Percentiles rank a stretch among this genome's conserved stretches.
Evolutionary conservation across 1,140 invertebrate species (phyloP).

Genomic region (Heterodera carotae): DNA sequence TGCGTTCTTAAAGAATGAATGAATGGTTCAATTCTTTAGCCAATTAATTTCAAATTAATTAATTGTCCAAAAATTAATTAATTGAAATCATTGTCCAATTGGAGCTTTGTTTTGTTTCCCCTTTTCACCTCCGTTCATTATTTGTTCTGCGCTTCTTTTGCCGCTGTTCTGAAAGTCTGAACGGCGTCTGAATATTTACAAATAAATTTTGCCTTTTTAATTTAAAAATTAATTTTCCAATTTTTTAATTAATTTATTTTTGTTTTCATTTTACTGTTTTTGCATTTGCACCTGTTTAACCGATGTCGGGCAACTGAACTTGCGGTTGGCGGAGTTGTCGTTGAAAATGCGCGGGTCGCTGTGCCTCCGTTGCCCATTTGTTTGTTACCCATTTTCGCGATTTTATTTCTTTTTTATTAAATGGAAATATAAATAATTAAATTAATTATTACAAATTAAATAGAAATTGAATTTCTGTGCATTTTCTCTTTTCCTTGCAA

Average conservation of each 20-base stretch:
- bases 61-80: no score
- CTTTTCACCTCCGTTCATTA: no score
- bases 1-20: neutral
- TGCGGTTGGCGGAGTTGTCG: neutral
- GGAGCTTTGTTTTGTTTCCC: no score
- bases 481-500: no score
- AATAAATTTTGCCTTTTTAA: no score
- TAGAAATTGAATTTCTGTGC: no score
- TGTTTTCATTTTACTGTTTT: neutral
- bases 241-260: no score
- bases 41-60: no score
- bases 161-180: neutral
- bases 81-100: no score
- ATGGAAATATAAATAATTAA: neutral
- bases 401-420: neutral
- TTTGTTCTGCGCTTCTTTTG: slow-evolving; percentile 5
- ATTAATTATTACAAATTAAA: neutral
- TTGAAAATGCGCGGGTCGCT: neutral
- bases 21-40: no score
- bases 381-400: neutral
- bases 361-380: neutral
- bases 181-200: neutral
- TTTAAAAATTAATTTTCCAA: neutral
- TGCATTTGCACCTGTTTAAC: neutral
- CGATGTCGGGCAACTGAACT: neutral